Evolutionary conservation across 2,888 invertebrate species (phyloP).

Genomic region (Drosophila subquinaria): DNA sequence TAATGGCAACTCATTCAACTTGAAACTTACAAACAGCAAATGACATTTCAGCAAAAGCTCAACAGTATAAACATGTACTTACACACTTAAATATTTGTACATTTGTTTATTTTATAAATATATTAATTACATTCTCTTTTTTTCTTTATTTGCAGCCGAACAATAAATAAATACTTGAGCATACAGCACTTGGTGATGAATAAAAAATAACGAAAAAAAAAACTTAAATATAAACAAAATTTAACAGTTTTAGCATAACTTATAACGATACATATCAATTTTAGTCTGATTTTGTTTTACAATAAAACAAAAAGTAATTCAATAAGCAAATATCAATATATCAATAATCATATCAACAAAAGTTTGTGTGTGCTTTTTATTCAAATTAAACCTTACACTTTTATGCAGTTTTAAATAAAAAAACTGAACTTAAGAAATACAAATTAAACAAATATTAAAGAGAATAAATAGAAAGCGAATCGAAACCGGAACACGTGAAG

Average conservation of each 20-base stretch:
- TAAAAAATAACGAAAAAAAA: not conserved
- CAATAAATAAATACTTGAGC: not conserved
- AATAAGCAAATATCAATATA: conserved; percentile 36
- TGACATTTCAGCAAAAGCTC: conserved; percentile 24
- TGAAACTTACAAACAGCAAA: conserved; percentile 2
- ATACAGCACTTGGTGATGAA: not conserved
- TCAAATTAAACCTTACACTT: conserved; percentile 9
- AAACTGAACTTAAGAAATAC: not conserved
- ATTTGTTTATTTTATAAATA: not conserved
- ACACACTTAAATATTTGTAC: not conserved
- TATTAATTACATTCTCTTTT: conserved; percentile 6
- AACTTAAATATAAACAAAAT: conserved; percentile 31
- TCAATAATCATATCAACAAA: conserved; percentile 47
- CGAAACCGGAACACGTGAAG: conserved; percentile 26
- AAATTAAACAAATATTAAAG: conserved; percentile 20
- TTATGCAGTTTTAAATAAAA: not conserved
- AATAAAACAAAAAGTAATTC: conserved; percentile 10
- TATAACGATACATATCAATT: conserved; percentile 76
- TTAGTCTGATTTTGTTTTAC: conserved; percentile 68
- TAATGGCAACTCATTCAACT: conserved; percentile 30
- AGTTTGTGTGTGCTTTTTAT: conserved; percentile 14
- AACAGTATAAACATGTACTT: conserved; percentile 2
- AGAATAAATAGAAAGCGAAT: conserved; percentile 23
- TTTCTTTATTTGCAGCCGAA: conserved; percentile 40
- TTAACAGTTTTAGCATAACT: conserved; percentile 40